Evolutionary conservation across 2,113 vertebrate genomes (phyloP), one percentile per base, ranked within the genome.

Genomic region (Mobula hypostoma): DNA sequence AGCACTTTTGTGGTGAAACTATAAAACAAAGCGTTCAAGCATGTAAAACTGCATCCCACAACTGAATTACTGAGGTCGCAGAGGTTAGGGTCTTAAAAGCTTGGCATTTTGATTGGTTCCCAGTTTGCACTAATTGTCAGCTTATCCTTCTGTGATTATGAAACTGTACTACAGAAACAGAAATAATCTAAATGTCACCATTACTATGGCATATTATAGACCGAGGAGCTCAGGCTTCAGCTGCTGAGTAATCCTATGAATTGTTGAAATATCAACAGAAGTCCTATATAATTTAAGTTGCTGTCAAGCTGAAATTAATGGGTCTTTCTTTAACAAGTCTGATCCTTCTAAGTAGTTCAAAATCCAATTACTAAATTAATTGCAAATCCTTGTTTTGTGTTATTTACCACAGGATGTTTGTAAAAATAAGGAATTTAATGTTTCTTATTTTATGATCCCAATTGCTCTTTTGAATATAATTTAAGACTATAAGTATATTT

Each of bases 331-430:
- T 96, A 97, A 97, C 96, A 97, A 95, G 96, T 95, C 95, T 98
- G 97, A 98, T 98, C 97, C 96, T 95, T 95, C 97, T 97, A 97
- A 98, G 98, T 97, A 97, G 97, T 96, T 96, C 96, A 96, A 97
- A 98, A 97, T 98, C 97, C 97, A 97, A 97, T 98, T 97, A 97
- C 96, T 96, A 95, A 96, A 97, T 97, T 97, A 97, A 97, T 97
- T 97, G 96, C 97, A 97, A 97, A 97, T 96, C 97, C 96, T 95
- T 95, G 96, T 96, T 96, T 95, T 95, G 95, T 95, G 95, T 96
- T 95, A 95, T 96, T 96, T 95, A 95, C 95, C 95, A 94, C 94
- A 95, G 95, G 96, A 94, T 94, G 95, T 95, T 96, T 95, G 95
- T 96, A 94, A 94, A 94, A 94, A 94, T 48, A 93, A 96, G 95